Evolutionary conservation across 2,888 invertebrate species (phyloP).

Genomic region (Drosophila kuntzei): DNA sequence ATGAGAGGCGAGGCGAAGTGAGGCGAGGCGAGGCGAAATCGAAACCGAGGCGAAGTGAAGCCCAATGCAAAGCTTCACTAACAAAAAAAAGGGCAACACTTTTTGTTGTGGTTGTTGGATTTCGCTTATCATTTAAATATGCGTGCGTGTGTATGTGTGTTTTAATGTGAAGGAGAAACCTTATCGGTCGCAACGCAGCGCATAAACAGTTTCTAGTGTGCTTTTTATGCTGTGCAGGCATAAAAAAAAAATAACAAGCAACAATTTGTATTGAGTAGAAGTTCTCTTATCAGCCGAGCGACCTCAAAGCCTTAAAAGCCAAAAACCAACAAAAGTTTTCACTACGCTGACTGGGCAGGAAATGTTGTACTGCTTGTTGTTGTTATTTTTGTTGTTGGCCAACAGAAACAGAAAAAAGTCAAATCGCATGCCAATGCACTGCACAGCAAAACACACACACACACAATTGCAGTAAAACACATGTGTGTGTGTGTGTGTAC

Average conservation of each 20-base stretch:
- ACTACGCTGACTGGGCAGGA: slow-evolving; percentile 66
- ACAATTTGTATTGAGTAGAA: slow-evolving; percentile 47
- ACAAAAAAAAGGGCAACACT: slow-evolving; percentile 44
- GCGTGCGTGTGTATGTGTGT: not conserved
- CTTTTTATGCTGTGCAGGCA: slow-evolving; percentile 66
- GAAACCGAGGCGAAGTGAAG: slow-evolving; percentile 43
- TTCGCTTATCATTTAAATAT: slow-evolving; percentile 46
- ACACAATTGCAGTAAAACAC: slow-evolving; percentile 5
- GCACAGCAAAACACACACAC: slow-evolving; percentile 34
- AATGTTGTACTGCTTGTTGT: slow-evolving; percentile 56
- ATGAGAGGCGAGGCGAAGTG: slow-evolving; percentile 26
- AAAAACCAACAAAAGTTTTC: slow-evolving; percentile 68
- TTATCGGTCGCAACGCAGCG: slow-evolving; percentile 50
- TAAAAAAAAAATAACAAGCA: slow-evolving; percentile 39
- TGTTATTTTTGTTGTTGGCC: slow-evolving; percentile 46
- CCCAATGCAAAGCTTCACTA: slow-evolving; percentile 49
- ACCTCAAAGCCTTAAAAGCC: slow-evolving; percentile 74
- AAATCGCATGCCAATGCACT: slow-evolving; percentile 81
- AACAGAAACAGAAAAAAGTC: slow-evolving; percentile 71
- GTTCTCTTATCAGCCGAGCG: slow-evolving; percentile 68
- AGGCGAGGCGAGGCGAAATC: slow-evolving; percentile 34
- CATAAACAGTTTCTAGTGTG: slow-evolving; percentile 50
- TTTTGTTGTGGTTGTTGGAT: slow-evolving; percentile 15
- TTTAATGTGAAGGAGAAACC: slow-evolving; percentile 33
- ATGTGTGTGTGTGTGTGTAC: slow-evolving; percentile 22